Conservation (phyloP, 2,888 invertebrate species). For the Panopea generosa region DNA sequence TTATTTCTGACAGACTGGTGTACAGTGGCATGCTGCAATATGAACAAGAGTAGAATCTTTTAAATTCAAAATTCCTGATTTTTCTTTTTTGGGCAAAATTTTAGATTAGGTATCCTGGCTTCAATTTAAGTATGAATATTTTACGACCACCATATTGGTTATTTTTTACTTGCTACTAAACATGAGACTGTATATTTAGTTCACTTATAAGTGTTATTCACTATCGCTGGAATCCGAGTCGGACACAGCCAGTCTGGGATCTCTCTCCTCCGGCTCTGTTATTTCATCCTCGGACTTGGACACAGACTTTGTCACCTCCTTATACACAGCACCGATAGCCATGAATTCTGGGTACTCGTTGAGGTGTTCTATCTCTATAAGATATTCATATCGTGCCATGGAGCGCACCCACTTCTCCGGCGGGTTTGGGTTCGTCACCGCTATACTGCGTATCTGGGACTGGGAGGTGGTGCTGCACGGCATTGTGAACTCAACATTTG, state of each 20-base stretch:
- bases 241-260: conserved; percentile 41
- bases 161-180: too few relatives aligned
- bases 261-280: conserved; percentile 39
- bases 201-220: too few relatives aligned
- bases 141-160: too few relatives aligned
- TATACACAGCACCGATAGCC: conserved; percentile 52
- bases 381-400: conserved; percentile 93
- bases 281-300: conserved; percentile 23
- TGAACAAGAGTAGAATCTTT: too few relatives aligned
- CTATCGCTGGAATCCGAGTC: conserved; percentile 59
- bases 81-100: too few relatives aligned
- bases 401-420: conserved; percentile 99
- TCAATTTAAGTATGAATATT: too few relatives aligned
- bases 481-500: conserved; percentile 99
- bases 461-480: conserved; percentile 94
- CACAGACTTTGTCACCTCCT: conserved; percentile 38
- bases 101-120: too few relatives aligned
- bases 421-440: conserved; percentile 88
- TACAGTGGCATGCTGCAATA: too few relatives aligned
- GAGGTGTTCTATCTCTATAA: conserved; percentile 81
- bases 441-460: conserved; percentile 96
- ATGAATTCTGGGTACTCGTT: conserved; percentile 63
- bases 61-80: too few relatives aligned
- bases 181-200: too few relatives aligned
- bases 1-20: too few relatives aligned